A percentile compares a stretch with the other conserved stretches of the same genome.
Conservation (phyloP, 2,113 vertebrate genomes). For the Uria lomvia region DNA sequence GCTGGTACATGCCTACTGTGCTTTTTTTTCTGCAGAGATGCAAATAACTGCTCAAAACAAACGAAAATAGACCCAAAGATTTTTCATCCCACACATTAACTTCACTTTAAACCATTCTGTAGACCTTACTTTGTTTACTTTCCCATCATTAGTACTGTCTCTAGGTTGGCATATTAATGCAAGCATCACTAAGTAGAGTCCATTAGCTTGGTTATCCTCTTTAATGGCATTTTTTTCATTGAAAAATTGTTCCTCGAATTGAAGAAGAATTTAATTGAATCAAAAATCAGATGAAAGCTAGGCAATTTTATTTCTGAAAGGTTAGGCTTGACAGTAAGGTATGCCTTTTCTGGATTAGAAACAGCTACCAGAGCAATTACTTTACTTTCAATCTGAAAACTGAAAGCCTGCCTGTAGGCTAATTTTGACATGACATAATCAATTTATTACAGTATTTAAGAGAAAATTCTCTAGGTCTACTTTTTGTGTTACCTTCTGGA, state of each 20-base stretch:
- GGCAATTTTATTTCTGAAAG: not conserved
- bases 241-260: not conserved
- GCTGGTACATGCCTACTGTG: not conserved
- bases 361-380: not conserved
- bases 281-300: not conserved
- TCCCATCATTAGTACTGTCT: not conserved
- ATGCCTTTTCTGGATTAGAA: not conserved
- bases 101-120: not conserved
- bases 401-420: not conserved
- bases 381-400: not conserved
- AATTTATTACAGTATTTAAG: not conserved
- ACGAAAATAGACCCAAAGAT: not conserved
- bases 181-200: not conserved
- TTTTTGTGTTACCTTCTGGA: not conserved
- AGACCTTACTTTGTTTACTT: not conserved
- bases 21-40: not conserved
- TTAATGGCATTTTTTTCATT: not conserved
- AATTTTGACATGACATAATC: constrained; percentile 13
- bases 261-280: not conserved
- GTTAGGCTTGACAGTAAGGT: not conserved
- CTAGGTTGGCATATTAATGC: not conserved
- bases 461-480: not conserved
- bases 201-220: not conserved
- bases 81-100: not conserved
- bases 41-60: not conserved